Percentiles rank a stretch among this genome's conserved stretches.
Evolutionary conservation across 2,797 vertebrate genomes (phyloP).

Genomic region (Pampus argenteus): DNA sequence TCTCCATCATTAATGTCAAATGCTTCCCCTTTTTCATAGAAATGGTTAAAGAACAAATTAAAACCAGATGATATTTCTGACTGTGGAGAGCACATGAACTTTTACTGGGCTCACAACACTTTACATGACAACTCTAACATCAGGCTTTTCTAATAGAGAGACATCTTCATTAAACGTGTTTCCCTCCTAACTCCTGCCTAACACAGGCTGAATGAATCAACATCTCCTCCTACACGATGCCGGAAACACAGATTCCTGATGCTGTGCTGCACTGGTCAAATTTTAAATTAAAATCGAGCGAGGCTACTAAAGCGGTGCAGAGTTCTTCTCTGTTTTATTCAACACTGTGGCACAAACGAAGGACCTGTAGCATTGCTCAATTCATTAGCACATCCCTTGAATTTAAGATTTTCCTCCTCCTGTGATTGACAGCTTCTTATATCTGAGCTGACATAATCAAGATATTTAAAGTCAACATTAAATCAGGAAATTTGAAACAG

Average conservation of each 20-base stretch:
- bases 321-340: slow-evolving; percentile 22
- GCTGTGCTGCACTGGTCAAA: slow-evolving; percentile 31
- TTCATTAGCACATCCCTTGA: background rate
- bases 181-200: background rate
- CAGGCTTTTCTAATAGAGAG: background rate
- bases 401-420: background rate
- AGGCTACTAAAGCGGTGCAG: background rate
- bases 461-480: background rate
- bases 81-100: background rate
- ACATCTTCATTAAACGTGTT: slow-evolving; percentile 14
- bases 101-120: slow-evolving; percentile 2
- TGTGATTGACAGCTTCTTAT: background rate
- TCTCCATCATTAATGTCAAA: too few relatives aligned
- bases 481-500: background rate
- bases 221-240: background rate
- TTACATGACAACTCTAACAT: background rate
- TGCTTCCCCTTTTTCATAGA: background rate
- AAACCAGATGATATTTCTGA: background rate
- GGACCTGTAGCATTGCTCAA: background rate
- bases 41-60: background rate
- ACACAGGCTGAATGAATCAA: slow-evolving; percentile 15
- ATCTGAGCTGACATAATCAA: background rate
- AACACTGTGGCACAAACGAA: background rate
- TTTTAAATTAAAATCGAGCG: slow-evolving; percentile 41
- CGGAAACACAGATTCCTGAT: slow-evolving; percentile 3